Percentiles rank a stretch among this genome's conserved stretches.
These are phyloP conservation scores for Borostomias antarcticus DNA, from an alignment of 2,797 vertebrate genomes.

Conservation along the genomic window DNA sequence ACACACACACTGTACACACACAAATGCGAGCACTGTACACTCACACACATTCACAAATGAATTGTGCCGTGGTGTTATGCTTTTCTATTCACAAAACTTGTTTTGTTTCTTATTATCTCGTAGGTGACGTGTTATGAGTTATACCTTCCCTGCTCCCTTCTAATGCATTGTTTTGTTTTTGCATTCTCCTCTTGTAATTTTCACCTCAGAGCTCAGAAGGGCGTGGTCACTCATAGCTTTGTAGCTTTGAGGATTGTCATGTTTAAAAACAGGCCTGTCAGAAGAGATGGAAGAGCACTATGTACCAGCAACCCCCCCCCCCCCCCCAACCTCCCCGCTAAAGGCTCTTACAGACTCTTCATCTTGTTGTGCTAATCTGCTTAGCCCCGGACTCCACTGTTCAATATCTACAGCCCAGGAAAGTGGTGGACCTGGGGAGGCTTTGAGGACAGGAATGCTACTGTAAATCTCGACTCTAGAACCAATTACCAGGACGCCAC, in stretches of 20 bases:
- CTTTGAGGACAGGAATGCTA: too few species aligned
- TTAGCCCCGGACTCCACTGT: conserved; percentile 69
- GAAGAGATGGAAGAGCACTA: conserved; percentile 3
- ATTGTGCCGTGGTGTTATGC: background rate
- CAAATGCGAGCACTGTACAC: conserved; percentile 1
- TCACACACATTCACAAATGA: background rate
- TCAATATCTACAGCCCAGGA: conserved; percentile 67
- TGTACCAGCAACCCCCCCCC: too few species aligned
- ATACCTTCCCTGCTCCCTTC: too few species aligned
- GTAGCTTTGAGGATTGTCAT: conserved; percentile 66
- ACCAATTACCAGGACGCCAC: conserved; percentile 60
- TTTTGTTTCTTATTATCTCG: too few species aligned
- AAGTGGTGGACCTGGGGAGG: conserved; percentile 65
- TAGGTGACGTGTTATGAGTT: too few species aligned
- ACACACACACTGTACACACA: conserved; percentile 22
- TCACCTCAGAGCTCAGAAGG: conserved; percentile 41
- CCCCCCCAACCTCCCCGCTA: too few species aligned
- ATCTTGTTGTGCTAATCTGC: conserved; percentile 83
- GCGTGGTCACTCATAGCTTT: background rate
- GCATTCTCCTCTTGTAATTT: conserved; percentile 13
- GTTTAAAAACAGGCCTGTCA: conserved; percentile 61
- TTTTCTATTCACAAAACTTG: too few species aligned
- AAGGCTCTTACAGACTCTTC: conserved; percentile 75
- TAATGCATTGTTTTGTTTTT: background rate
- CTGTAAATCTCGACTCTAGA: conserved; percentile 38